A percentile compares a stretch with the other conserved stretches of the same genome.
Evolutionary conservation across 2,797 vertebrate species (phyloP).

Genomic region (Sebastes trivittatus): DNA sequence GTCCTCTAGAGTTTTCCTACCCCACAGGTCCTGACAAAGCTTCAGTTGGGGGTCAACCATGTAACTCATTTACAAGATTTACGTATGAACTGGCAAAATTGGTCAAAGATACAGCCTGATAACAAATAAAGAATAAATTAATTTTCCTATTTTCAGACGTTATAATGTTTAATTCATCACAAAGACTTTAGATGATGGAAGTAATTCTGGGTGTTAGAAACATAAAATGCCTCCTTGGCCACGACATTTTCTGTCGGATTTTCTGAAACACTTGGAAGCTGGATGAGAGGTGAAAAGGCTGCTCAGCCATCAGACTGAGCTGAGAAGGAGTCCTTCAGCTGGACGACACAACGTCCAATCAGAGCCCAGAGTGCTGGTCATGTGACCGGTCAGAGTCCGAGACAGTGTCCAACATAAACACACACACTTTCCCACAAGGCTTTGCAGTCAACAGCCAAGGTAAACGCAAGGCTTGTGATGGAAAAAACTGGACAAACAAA

Average conservation of each 20-base stretch:
- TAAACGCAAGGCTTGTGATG: conserved; percentile 76
- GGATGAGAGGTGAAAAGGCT: neutral
- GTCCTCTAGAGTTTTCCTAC: too few relatives aligned
- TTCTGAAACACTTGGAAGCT: neutral
- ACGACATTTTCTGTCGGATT: neutral
- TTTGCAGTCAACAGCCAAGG: conserved; percentile 73
- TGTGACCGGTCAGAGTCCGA: conserved; percentile 59
- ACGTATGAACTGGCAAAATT: neutral
- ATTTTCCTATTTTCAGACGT: neutral
- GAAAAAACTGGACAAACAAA: conserved; percentile 69
- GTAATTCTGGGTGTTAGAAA: neutral
- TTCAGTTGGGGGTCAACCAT: neutral
- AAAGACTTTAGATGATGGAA: neutral
- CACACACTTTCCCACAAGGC: conserved; percentile 77
- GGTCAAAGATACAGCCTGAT: neutral
- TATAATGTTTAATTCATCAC: neutral
- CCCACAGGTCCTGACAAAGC: neutral
- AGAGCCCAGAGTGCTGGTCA: conserved; percentile 23
- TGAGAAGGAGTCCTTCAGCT: conserved; percentile 28
- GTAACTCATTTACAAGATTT: neutral
- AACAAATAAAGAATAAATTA: neutral
- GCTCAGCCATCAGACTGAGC: neutral
- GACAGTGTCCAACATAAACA: conserved; percentile 79
- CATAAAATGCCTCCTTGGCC: neutral
- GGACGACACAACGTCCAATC: conserved; percentile 43